A percentile compares a stretch with the other conserved stretches of the same genome.
These are phyloP conservation scores for Leuctra nigra DNA, from an alignment of 2,888 invertebrate species.

Conservation along the genomic window DNA sequence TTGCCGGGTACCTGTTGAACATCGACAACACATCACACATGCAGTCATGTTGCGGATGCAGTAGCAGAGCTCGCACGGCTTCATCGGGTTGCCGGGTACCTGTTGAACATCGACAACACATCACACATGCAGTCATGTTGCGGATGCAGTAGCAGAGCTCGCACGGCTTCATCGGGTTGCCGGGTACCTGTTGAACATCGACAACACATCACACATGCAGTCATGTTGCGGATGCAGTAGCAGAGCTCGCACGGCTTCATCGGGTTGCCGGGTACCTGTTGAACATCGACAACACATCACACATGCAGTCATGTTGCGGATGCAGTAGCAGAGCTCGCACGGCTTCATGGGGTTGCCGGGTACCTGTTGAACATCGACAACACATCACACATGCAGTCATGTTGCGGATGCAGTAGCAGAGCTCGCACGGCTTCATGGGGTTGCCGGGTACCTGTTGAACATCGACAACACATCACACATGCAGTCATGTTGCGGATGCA, in stretches of 20 bases:
- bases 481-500: constrained; percentile 91
- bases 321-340: constrained; percentile 93
- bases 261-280: constrained; percentile 74
- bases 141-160: constrained; percentile 93
- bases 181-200: no score
- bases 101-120: no score
- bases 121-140: constrained; percentile 88
- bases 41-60: constrained; percentile 91
- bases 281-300: no score
- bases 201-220: constrained; percentile 90
- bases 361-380: no score
- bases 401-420: constrained; percentile 92
- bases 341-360: constrained; percentile 81
- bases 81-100: constrained; percentile 76
- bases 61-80: constrained; percentile 92
- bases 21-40: constrained; percentile 90
- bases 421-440: constrained; percentile 84
- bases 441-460: constrained; percentile 78
- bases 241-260: constrained; percentile 90
- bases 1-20: constrained; percentile 78
- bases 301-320: constrained; percentile 87
- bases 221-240: constrained; percentile 90
- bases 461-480: constrained; percentile 90
- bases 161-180: constrained; percentile 81
- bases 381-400: constrained; percentile 90